Percentiles rank a stretch among this genome's conserved stretches.
phyloP scores from a whole-genome alignment of 2,113 vertebrate genomes.

The Benitochromis conjunctus region DNA sequence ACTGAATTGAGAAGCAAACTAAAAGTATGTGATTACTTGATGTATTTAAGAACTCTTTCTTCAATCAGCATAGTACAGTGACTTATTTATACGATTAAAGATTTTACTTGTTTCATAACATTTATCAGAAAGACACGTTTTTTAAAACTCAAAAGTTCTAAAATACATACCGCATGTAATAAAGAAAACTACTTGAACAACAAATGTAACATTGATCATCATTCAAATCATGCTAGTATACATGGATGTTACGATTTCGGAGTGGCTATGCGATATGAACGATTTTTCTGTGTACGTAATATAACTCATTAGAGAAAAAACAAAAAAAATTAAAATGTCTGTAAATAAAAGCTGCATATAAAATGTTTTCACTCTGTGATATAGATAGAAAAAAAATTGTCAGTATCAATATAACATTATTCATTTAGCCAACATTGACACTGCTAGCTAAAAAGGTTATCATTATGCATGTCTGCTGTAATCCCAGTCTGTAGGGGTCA shows the following conservation, averaged over 20 bases:
- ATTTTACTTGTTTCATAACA: not conserved
- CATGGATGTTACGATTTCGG: not conserved
- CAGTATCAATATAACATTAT: not conserved
- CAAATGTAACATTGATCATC: not conserved
- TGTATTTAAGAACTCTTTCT: not conserved
- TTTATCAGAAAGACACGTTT: not conserved
- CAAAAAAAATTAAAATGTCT: not conserved
- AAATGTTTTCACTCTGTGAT: not conserved
- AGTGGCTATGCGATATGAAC: not conserved
- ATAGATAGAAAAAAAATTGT: accelerated
- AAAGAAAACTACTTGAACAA: not conserved
- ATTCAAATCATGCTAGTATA: not conserved
- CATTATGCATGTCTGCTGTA: not conserved
- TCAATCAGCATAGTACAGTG: not conserved
- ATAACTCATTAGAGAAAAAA: not conserved
- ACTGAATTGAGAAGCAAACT: not conserved
- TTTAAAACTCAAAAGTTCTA: not conserved
- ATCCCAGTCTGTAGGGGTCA: not conserved
- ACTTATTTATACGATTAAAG: not conserved
- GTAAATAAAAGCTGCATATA: not conserved
- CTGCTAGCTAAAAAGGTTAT: not conserved
- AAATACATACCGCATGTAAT: not conserved
- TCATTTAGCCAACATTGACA: not conserved
- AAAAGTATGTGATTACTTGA: not conserved
- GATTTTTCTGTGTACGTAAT: not conserved